Conservation (phyloP, 2,797 vertebrate genomes). For the Pygocentrus nattereri region DNA sequence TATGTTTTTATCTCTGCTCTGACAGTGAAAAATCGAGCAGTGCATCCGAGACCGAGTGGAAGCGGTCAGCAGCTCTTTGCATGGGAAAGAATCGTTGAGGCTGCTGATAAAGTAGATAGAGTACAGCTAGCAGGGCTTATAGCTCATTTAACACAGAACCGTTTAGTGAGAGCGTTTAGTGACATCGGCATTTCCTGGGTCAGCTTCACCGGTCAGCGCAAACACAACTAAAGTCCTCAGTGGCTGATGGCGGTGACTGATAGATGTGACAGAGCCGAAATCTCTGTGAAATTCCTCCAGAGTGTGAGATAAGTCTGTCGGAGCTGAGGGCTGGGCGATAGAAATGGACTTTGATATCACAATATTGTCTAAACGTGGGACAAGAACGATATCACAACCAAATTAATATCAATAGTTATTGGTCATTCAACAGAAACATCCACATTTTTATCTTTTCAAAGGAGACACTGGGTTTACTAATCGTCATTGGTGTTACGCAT, state of each 20-base stretch:
- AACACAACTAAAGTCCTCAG: conserved; percentile 69
- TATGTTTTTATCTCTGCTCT: conserved; percentile 24
- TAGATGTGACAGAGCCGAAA: conserved; percentile 21
- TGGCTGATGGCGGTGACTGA: conserved; percentile 61
- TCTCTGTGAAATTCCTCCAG: conserved; percentile 21
- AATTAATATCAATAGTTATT: too few species aligned
- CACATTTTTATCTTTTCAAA: too few species aligned
- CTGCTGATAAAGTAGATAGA: conserved; percentile 73
- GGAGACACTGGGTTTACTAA: too few species aligned
- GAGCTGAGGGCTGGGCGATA: background rate
- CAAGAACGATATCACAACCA: too few species aligned
- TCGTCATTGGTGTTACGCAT: too few species aligned
- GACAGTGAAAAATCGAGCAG: conserved; percentile 20
- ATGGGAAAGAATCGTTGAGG: conserved; percentile 76
- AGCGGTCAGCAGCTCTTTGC: conserved; percentile 68
- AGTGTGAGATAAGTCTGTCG: conserved; percentile 13
- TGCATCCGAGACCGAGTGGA: conserved; percentile 63
- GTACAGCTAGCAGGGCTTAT: conserved; percentile 71
- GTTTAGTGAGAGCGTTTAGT: conserved; percentile 74
- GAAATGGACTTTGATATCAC: background rate
- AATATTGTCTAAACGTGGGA: background rate
- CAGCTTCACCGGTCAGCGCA: conserved; percentile 69
- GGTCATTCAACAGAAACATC: too few species aligned
- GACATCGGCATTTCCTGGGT: conserved; percentile 80
- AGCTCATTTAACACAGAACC: conserved; percentile 84